Evolutionary conservation across 2,888 invertebrate species (phyloP).

Genomic region (Candidula unifasciata): DNA sequence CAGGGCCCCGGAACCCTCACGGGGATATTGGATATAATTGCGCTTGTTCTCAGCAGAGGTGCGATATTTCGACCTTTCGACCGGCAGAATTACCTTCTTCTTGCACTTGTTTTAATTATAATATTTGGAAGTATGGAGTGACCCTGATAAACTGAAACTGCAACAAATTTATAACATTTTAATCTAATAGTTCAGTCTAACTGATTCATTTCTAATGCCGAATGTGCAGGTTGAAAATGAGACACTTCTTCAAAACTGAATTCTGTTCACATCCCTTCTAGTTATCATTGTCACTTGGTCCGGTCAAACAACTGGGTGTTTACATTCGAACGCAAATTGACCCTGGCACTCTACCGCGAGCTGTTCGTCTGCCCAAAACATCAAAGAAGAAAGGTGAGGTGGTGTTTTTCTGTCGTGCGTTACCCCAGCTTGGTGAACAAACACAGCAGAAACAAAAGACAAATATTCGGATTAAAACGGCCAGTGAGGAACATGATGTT

Average conservation of each 20-base stretch:
- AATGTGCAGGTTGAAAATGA: no score
- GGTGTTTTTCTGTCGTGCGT: conserved; percentile 21
- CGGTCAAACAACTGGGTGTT: background rate
- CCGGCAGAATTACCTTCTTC: no score
- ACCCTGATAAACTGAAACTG: no score
- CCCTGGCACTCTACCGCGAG: conserved; percentile 11
- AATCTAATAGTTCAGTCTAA: no score
- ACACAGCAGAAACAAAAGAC: conserved; percentile 15
- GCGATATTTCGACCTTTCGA: no score
- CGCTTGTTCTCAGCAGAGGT: no score
- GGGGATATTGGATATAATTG: no score
- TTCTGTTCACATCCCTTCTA: background rate
- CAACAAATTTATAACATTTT: no score
- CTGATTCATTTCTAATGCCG: no score
- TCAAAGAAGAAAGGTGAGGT: background rate
- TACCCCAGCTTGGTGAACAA: background rate
- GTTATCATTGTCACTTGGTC: background rate
- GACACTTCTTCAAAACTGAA: background rate
- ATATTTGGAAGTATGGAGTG: no score
- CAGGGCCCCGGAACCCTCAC: no score
- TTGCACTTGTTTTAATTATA: no score
- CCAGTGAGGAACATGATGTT: conserved; percentile 1
- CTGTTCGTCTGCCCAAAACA: conserved; percentile 13
- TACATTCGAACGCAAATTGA: conserved; percentile 17
- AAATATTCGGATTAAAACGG: conserved; percentile 25